A percentile compares a stretch with the other conserved stretches of the same genome.
Evolutionary conservation across 2,797 vertebrate genomes (phyloP).

Genomic region (Naso thynnoides): DNA sequence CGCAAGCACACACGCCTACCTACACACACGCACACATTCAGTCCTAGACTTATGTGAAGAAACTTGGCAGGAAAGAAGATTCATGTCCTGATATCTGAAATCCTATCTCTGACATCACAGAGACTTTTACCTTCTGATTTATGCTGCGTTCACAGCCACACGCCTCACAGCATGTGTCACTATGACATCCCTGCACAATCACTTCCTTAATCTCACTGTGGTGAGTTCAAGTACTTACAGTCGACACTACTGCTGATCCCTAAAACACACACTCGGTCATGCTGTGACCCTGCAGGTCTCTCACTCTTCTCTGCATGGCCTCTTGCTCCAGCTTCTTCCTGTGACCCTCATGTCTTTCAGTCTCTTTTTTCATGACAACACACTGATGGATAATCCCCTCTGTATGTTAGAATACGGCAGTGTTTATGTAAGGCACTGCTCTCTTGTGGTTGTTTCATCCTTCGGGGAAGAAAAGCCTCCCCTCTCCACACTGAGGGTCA

Average conservation of each 20-base stretch:
- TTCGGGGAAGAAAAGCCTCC: conserved; percentile 61
- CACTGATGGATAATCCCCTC: conserved; percentile 68
- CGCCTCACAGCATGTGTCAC: conserved; percentile 27
- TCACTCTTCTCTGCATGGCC: conserved; percentile 23
- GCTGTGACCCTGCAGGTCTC: conserved; percentile 25
- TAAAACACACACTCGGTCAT: conserved; percentile 18
- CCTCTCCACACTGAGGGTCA: conserved; percentile 34
- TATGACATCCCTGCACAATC: conserved; percentile 38
- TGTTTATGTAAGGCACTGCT: conserved; percentile 72
- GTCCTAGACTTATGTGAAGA: conserved; percentile 21
- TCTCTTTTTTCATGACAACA: conserved; percentile 20
- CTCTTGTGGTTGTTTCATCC: conserved; percentile 76
- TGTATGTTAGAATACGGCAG: conserved; percentile 43
- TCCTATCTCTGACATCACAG: conserved; percentile 60
- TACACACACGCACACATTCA: conserved; percentile 14
- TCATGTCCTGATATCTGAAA: conserved; percentile 58
- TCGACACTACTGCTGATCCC: conserved; percentile 22
- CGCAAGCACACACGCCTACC: conserved; percentile 13
- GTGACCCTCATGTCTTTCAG: conserved; percentile 44
- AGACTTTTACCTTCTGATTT: conserved; percentile 56
- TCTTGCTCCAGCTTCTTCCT: conserved; percentile 47
- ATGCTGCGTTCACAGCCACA: conserved; percentile 58
- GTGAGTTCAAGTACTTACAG: conserved; percentile 21
- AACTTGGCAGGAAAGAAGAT: conserved; percentile 52
- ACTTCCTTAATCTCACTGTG: conserved; percentile 18